Base-by-base conservation (phyloP, 2,113 vertebrate species). In the Axis porcinus region DNA sequence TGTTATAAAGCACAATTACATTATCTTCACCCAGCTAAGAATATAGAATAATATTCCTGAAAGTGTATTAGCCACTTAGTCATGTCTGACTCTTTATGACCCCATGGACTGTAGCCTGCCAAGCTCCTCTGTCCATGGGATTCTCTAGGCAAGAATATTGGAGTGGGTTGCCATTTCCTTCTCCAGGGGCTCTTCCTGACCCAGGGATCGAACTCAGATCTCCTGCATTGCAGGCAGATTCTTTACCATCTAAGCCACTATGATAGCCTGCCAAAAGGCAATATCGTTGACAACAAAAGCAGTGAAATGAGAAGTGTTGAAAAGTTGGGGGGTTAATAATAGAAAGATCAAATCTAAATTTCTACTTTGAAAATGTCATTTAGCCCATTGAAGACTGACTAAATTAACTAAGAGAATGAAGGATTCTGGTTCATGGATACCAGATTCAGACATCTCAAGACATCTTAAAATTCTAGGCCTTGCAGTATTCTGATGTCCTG, bases 401-500 rank as follows among this genome's bases (percentile, higher is more conserved):
- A 21, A n/a, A 85, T 81, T 40, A 25, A 14, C 57, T n/a, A 47
- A 57, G 64, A 30, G 2, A 62, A 30, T 30, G 6, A 78, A 60
- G 21, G 23, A 7, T 23, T 74, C 67, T 40, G 62, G 16, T 8
- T 81, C 19, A 7, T 2, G 9, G 64, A 57, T 2, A 15, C 33
- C 54, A 50, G 79, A 25, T 7, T 40, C 6, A 14, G 47, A 25
- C 6, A 17, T 36, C 55, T 2, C 7, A 60, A 79, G 57, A 74
- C 1, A 11, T 52, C 23, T 43, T 83, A 6, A 40, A 27, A 57
- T 33, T 43, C 25, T 45, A 19, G 43, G n/a, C 3, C n/a, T 12
- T 23, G 4, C 0, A 2, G 27, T 13, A 27, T 6, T 25, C 36
- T 0, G 4, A 3, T 4, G 6, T 28, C 47, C 14, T 8, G 0